Percentiles rank a stretch among this genome's conserved stretches.
Evolutionary conservation across 2,888 invertebrate species (phyloP).

Genomic region (Acronicta psi): DNA sequence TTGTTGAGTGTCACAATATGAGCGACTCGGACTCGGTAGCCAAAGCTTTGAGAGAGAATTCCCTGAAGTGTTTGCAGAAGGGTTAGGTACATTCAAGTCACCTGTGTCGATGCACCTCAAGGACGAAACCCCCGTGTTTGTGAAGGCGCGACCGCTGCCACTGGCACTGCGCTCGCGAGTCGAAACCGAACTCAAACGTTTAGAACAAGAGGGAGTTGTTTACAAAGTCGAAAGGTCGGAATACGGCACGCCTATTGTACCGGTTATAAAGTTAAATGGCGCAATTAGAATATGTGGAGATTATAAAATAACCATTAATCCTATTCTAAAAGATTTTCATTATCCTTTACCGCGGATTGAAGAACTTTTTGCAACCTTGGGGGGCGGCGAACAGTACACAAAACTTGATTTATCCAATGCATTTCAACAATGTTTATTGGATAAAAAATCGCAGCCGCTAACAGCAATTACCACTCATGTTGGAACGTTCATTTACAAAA

Average conservation of each 20-base stretch:
- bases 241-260: constrained; percentile 4
- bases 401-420: constrained; percentile 1
- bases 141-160: neutral
- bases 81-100: too few relatives aligned
- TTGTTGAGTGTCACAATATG: too few relatives aligned
- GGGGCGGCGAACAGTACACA: neutral
- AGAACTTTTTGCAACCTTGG: neutral
- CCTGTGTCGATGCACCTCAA: too few relatives aligned
- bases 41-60: too few relatives aligned
- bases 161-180: constrained; percentile 6
- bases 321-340: neutral
- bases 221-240: constrained; percentile 3
- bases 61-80: too few relatives aligned
- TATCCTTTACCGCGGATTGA: neutral
- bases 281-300: constrained; percentile 9
- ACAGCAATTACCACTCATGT: neutral
- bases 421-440: neutral
- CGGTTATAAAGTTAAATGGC: constrained; percentile 7
- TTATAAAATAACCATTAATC: constrained; percentile 7
- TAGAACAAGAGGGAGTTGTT: constrained; percentile 1
- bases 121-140: neutral
- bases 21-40: too few relatives aligned
- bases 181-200: constrained; percentile 3
- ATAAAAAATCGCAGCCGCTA: neutral
- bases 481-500: too few relatives aligned